These are phyloP conservation scores for Takifugu flavidus DNA, from an alignment of 2,113 vertebrate genomes.

Conservation along the genomic window DNA sequence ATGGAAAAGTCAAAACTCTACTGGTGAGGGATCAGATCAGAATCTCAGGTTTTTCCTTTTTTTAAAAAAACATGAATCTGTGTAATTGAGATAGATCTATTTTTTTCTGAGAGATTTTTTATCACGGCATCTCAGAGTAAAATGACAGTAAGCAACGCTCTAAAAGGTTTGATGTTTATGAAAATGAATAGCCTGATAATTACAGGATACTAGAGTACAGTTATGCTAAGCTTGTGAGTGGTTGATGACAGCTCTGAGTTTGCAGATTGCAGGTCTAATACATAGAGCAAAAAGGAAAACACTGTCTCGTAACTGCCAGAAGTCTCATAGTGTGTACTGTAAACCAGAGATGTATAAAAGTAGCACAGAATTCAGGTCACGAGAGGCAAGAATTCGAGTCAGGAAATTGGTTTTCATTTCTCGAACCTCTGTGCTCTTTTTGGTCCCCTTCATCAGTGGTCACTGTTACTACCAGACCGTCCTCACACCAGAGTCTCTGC, in stretches of 20 bases:
- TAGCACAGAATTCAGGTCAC: neutral
- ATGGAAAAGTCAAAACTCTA: conserved; percentile 98
- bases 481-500: conserved; percentile 86
- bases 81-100: too few species aligned
- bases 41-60: neutral
- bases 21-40: conserved; percentile 77
- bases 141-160: too few species aligned
- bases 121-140: too few species aligned
- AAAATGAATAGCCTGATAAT: too few species aligned
- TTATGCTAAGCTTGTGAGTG: too few species aligned
- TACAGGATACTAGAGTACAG: too few species aligned
- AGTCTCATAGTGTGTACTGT: conserved; percentile 4
- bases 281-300: neutral
- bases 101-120: too few species aligned
- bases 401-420: neutral
- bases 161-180: too few species aligned
- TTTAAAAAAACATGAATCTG: neutral
- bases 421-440: too few species aligned
- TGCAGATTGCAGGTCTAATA: too few species aligned
- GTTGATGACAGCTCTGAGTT: too few species aligned
- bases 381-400: neutral
- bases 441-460: conserved; percentile 71
- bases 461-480: conserved; percentile 96
- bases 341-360: neutral
- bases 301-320: conserved; percentile 9